phyloP scores from a whole-genome alignment of 2,113 vertebrate genomes.

The Neogobius melanostomus region DNA sequence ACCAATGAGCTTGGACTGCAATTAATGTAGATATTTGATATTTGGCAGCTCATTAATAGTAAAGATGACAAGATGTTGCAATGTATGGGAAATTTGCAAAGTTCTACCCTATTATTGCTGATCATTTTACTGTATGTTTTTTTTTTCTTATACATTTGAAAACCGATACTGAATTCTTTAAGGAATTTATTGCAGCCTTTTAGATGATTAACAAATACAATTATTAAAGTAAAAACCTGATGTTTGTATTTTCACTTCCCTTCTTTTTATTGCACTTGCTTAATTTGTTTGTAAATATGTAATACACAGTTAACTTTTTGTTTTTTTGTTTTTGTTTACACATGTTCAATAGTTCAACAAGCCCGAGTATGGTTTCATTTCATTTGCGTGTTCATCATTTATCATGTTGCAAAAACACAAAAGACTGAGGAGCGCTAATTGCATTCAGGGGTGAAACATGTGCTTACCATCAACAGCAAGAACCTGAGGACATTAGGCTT shows the following conservation, averaged over 20 bases:
- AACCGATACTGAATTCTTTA: too few relatives aligned
- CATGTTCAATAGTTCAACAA: neutral
- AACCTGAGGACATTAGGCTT: constrained; percentile 16
- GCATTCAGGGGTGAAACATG: constrained; percentile 13
- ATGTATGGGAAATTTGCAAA: too few relatives aligned
- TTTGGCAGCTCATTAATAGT: neutral
- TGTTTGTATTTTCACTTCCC: too few relatives aligned
- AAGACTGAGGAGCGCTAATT: constrained; percentile 18
- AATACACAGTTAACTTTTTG: neutral
- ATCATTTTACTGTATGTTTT: too few relatives aligned
- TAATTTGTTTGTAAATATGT: neutral
- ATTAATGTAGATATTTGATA: neutral
- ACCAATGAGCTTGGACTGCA: neutral
- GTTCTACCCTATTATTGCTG: too few relatives aligned
- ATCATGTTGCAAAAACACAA: constrained; percentile 14
- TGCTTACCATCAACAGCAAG: constrained; percentile 23
- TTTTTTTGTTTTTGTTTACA: neutral
- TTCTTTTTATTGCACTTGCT: neutral
- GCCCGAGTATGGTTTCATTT: constrained; percentile 14
- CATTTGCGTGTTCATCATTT: constrained; percentile 13
- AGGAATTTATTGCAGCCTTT: too few relatives aligned
- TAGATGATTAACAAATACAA: too few relatives aligned
- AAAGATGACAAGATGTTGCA: too few relatives aligned
- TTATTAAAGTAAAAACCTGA: too few relatives aligned
- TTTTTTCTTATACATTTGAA: too few relatives aligned